These are phyloP conservation scores for Dolichotis patagonum DNA, from an alignment of 2,113 vertebrate species.

Conservation along the genomic window DNA sequence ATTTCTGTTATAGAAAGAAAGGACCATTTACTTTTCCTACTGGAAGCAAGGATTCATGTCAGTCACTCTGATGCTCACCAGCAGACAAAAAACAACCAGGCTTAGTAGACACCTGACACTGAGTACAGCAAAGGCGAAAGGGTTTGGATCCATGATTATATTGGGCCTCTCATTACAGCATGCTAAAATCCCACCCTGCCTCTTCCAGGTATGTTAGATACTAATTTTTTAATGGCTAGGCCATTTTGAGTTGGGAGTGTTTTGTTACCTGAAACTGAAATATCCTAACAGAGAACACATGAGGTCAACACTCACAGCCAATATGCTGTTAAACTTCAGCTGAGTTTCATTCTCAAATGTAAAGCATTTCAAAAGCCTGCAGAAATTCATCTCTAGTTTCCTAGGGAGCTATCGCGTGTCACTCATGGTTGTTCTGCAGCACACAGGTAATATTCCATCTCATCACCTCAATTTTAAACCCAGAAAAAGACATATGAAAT, in stretches of 20 bases:
- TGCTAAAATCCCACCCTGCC: neutral
- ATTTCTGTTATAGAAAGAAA: neutral
- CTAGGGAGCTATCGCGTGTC: conserved; percentile 80
- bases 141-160: neutral
- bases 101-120: neutral
- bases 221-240: conserved; percentile 41
- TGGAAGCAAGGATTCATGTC: neutral
- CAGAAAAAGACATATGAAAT: conserved; percentile 76
- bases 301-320: conserved; percentile 38
- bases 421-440: conserved; percentile 63
- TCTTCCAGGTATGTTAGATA: conserved; percentile 14
- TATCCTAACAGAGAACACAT: conserved; percentile 25
- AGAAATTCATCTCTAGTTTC: conserved; percentile 76
- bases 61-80: neutral
- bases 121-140: neutral
- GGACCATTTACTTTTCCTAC: neutral
- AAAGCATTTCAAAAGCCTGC: conserved; percentile 58
- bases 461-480: conserved; percentile 78
- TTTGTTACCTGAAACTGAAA: conserved; percentile 31
- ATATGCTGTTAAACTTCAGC: conserved; percentile 48
- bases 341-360: conserved; percentile 67
- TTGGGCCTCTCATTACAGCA: neutral
- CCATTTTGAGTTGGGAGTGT: neutral
- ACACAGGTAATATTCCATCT: conserved; percentile 74
- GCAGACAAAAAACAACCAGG: neutral